Conservation (phyloP, 35 echinoderm and acorn worm species). For the Holothuria glaberrima region DNA sequence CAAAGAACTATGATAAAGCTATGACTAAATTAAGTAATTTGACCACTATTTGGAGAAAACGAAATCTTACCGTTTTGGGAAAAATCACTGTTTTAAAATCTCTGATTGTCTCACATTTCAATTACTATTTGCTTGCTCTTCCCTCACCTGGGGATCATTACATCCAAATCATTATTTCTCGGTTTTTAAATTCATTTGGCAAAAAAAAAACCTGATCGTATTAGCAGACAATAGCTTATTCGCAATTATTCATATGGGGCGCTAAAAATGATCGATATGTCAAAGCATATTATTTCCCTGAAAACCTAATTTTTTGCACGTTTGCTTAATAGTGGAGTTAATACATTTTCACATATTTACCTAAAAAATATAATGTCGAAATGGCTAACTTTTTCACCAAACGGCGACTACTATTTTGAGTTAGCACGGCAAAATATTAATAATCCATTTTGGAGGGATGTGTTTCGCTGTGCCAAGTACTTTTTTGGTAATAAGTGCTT, state of each 20-base stretch:
- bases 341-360: no score
- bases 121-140: background rate
- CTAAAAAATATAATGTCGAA: no score
- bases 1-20: conserved; percentile 9
- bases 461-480: no score
- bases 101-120: background rate
- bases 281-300: background rate
- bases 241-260: background rate
- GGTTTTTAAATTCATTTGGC: background rate
- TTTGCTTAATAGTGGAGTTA: no score
- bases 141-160: background rate
- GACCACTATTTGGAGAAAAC: background rate
- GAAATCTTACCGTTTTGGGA: conserved; percentile 5
- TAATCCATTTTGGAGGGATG: no score
- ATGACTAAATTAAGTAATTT: background rate
- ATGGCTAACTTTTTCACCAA: no score
- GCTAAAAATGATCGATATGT: background rate
- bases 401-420: no score
- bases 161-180: background rate
- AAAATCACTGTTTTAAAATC: conserved; percentile 11
- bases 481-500: no score
- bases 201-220: background rate
- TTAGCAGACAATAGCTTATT: conserved; percentile 1
- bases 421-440: no score
- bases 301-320: background rate